Base-by-base conservation (phyloP, 2,888 invertebrate genomes). In the Lymantria dispar region DNA sequence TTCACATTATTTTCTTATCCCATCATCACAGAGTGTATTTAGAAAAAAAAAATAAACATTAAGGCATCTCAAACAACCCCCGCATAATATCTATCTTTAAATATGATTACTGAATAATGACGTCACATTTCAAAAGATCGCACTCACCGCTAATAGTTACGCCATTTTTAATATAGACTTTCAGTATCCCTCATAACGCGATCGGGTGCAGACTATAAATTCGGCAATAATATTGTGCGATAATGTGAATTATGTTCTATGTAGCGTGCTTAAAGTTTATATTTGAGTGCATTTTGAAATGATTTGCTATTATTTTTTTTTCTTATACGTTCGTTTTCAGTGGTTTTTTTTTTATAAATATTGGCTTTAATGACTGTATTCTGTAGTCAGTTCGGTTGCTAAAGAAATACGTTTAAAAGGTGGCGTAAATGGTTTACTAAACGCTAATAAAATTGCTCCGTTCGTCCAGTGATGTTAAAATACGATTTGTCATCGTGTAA, bases 101-200 rank as follows among this genome's bases (percentile, higher is more conserved):
- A 39, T 15, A 31, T 45, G 43, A 49, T n/a, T 22, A 46, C 36
- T 31, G 42, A 38, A 22, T n/a, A 44, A 15, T 51, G 48, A 52
- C 48, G 41, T 48, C 47, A 51, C 40, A 43, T 37, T 39, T 37
- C 13, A 44, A 51, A 51, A 43, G 39, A 47, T 22, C 29, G 31
- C 1, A 41, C 38, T 37, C 29, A 22, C 48, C 0, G 47, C 22
- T 37, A n/a, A 52, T 39, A 46, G 36, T 38, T 40, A 36, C 41
- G 51, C 14, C 50, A 47, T 50, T 51, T 60, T 45, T 39, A 39
- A 43, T 37, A n/a, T 43, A 44, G 44, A 29, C 14, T 60, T 62
- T 62, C 52, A 64, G 64, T 64, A 5, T 29, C 30, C 36, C 30
- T 45, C 47, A 22, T 48, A 47, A 22, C 43, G 37, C 43, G 7